Evolutionary conservation across 2,113 vertebrate genomes (phyloP).

Genomic region (Hippopotamus amphibius): DNA sequence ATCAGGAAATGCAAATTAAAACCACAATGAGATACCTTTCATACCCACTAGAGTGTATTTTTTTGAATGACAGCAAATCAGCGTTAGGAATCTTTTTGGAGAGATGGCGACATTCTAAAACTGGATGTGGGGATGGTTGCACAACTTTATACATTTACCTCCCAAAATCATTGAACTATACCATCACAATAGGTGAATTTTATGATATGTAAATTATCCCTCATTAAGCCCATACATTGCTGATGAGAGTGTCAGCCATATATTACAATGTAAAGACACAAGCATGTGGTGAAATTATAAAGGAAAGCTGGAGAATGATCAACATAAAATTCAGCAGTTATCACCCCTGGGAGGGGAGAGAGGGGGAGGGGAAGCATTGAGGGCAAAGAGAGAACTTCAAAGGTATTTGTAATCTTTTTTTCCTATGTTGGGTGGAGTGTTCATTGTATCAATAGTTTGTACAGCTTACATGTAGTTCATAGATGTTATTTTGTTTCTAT

Average conservation of each 20-base stretch:
- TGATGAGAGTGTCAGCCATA: neutral
- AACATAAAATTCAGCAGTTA: neutral
- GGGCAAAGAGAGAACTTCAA: neutral
- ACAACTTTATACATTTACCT: neutral
- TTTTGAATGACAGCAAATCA: neutral
- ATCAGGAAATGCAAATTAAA: conserved; percentile 34
- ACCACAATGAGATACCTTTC: neutral
- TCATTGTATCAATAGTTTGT: neutral
- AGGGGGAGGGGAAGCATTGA: no score
- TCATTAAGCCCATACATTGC: neutral
- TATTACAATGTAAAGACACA: neutral
- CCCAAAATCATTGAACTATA: neutral
- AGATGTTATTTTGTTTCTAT: neutral
- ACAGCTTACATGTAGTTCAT: neutral
- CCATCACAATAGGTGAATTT: neutral
- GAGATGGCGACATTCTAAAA: neutral
- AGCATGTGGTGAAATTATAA: neutral
- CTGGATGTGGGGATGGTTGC: neutral
- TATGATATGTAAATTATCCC: neutral
- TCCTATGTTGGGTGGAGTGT: neutral
- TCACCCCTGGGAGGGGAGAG: neutral
- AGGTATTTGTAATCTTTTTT: neutral
- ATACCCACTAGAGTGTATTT: neutral
- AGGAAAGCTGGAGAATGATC: neutral
- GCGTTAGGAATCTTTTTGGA: neutral